Evolutionary conservation across 2,113 vertebrate species (phyloP).

Genomic region (Chrysochloris asiatica): DNA sequence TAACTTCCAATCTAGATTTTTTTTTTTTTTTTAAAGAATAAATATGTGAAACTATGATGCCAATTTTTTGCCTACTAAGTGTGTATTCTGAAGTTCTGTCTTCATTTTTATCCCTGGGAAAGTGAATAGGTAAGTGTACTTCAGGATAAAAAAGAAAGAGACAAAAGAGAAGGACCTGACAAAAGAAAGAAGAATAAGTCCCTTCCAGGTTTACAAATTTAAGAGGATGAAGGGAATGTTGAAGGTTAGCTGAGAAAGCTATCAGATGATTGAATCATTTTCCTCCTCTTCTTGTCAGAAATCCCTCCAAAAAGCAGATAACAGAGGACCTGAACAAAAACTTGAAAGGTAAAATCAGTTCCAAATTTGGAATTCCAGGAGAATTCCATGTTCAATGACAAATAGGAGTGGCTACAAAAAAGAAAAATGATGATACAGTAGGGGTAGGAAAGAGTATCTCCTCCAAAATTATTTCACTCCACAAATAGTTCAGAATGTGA

Average conservation of each 20-base stretch:
- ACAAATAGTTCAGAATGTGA: not conserved
- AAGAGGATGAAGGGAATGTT: not conserved
- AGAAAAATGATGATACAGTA: not conserved
- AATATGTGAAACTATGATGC: not conserved
- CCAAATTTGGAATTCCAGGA: not conserved
- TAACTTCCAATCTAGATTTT: too few relatives aligned
- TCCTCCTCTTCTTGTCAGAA: not conserved
- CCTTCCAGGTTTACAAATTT: not conserved
- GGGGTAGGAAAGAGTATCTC: not conserved
- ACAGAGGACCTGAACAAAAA: not conserved
- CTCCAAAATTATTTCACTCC: too few relatives aligned
- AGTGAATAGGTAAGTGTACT: not conserved
- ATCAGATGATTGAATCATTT: not conserved
- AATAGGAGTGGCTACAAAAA: not conserved
- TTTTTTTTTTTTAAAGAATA: not conserved
- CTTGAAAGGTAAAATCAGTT: not conserved
- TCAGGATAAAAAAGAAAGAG: not conserved
- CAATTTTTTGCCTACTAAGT: too few relatives aligned
- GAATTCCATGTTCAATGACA: not conserved
- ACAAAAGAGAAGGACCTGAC: not conserved
- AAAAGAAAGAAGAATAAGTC: not conserved
- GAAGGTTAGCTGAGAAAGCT: not conserved
- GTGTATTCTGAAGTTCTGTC: not conserved
- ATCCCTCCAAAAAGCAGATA: not conserved
- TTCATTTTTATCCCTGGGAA: not conserved